These are phyloP conservation scores for Ornithoptera priamus DNA, from an alignment of 2,888 invertebrate species.

Conservation along the genomic window DNA sequence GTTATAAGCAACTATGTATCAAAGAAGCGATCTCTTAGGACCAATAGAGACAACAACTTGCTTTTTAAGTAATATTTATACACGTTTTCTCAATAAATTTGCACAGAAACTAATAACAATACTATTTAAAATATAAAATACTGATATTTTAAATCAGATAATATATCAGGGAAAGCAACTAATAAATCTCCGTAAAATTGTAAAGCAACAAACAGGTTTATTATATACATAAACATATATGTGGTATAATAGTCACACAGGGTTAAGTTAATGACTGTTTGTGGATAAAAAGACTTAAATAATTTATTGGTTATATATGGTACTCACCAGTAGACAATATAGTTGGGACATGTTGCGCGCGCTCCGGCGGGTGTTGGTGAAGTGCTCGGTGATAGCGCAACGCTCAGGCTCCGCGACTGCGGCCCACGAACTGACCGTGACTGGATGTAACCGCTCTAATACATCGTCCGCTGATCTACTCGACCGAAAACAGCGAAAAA, in stretches of 20 bases:
- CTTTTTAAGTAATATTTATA: not conserved
- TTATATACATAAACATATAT: not conserved
- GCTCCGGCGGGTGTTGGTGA: constrained; percentile 63
- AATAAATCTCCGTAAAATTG: not conserved
- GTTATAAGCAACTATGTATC: not conserved
- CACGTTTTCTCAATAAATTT: not conserved
- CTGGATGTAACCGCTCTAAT: constrained; percentile 42
- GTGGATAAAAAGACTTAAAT: constrained; percentile 3
- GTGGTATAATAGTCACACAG: not conserved
- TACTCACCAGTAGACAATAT: constrained; percentile 39
- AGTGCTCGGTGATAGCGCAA: constrained; percentile 57
- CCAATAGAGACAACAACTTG: not conserved
- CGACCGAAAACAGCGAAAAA: constrained; percentile 5
- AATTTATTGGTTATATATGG: constrained; percentile 33
- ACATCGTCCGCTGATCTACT: constrained; percentile 23
- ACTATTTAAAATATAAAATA: not conserved
- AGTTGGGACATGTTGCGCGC: constrained; percentile 62
- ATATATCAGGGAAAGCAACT: not conserved
- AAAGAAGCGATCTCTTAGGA: not conserved
- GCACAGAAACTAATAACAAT: not conserved
- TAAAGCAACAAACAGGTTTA: not conserved
- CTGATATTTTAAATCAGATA: not conserved
- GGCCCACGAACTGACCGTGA: constrained; percentile 48
- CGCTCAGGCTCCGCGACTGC: constrained; percentile 56
- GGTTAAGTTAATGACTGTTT: no score